Evolutionary conservation across 2,888 invertebrate genomes (phyloP), one percentile per base, ranked within the genome.

Genomic region (Lasioglossum leucozonium): DNA sequence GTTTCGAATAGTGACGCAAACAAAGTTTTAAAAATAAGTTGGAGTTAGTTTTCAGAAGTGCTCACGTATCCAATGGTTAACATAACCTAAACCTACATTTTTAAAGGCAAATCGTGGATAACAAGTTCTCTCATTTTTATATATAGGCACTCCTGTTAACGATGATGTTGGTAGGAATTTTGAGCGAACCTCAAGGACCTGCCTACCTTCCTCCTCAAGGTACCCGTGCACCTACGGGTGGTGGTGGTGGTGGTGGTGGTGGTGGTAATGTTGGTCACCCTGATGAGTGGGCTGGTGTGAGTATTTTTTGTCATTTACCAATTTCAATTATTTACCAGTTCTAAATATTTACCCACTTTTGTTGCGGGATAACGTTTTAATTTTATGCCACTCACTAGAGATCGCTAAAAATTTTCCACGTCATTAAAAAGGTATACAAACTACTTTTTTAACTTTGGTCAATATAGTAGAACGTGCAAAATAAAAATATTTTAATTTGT

Each of bases 191-290:
- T 95, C 95, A 95, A 89, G 94, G 94, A 79, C 92, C 96, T 85
- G 96, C 95, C 84, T 96, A 96, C 91, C 94, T 96, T 79, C 96
- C 96, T 37, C 96, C 96, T 0, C 96, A 95, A 88, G 78, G 72
- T 65, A 93, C 94, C 40, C 85, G 89, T 79, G 87, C 82, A 84
- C 73, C 84, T 30, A 26, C 71, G 5, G 71, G 77, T 18, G 72
- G 90, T 34, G 89, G 88, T n/a, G 86, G 88, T 0, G 89, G 90
- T 16, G 86, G 82, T 58, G 95, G 94, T 78, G 72, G 90, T 34
- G 89, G 88, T n/a, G 86, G 88, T 0, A 89, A 91, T 16, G 86
- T 83, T 58, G 95, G 94, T 78, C 95, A 95, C 89, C 95, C 95
- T 65, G 95, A 95, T 80, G 95, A 94, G 73, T 95, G 95, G 94